phyloP scores from a whole-genome alignment of 1,140 invertebrate genomes.

The Cephus cinctus region DNA sequence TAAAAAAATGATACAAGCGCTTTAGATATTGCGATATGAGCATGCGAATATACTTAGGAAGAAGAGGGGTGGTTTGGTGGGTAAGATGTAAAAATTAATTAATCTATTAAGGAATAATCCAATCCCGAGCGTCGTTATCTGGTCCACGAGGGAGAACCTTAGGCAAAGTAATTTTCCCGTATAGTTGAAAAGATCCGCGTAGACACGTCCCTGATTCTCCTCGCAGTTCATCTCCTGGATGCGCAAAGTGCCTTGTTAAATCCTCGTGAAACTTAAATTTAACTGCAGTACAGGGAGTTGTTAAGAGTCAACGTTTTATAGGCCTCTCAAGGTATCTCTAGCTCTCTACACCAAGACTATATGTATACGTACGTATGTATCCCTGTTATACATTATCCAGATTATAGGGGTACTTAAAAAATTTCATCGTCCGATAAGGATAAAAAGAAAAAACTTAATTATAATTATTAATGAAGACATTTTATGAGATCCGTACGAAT shows the following conservation, averaged over 20 bases:
- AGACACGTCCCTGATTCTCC: conserved; percentile 6
- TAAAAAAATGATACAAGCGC: too few species aligned
- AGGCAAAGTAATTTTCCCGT: background rate
- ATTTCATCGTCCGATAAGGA: too few species aligned
- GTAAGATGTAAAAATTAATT: background rate
- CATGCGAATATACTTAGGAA: too few species aligned
- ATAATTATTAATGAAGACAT: conserved; percentile 5
- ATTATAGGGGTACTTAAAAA: too few species aligned
- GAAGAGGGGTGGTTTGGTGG: too few species aligned
- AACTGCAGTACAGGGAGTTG: conserved; percentile 8
- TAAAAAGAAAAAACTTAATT: conserved; percentile 14
- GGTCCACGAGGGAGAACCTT: background rate
- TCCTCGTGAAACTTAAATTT: background rate
- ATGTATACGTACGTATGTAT: too few species aligned
- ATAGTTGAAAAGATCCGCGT: background rate
- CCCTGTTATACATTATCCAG: too few species aligned
- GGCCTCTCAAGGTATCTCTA: conserved; percentile 16
- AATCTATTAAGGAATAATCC: too few species aligned
- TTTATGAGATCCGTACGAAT: too few species aligned
- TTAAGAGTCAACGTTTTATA: conserved; percentile 21
- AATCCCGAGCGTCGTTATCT: background rate
- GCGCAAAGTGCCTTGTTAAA: too few species aligned
- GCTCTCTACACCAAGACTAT: conserved; percentile 18
- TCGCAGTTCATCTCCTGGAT: too few species aligned
- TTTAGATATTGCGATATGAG: too few species aligned